A percentile compares a stretch with the other conserved stretches of the same genome.
Conservation (phyloP, 1,140 invertebrate genomes). For the Leptinotarsa lineolata region DNA sequence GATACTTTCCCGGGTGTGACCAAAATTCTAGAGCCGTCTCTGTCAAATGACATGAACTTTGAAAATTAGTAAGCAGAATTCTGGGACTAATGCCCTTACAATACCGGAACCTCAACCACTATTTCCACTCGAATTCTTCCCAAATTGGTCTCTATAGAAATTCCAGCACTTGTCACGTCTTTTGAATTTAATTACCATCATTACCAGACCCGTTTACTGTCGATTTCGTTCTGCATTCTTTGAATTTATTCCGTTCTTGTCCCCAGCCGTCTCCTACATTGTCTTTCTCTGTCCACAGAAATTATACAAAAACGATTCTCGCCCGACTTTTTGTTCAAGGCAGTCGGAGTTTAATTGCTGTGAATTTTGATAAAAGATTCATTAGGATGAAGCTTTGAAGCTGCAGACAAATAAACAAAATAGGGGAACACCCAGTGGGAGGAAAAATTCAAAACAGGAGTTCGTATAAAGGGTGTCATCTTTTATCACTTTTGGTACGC, state of each 20-base stretch:
- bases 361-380: conserved; percentile 24
- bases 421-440: neutral
- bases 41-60: neutral
- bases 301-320: conserved; percentile 17
- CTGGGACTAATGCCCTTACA: neutral
- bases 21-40: neutral
- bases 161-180: conserved; percentile 21
- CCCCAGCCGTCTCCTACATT: conserved; percentile 7
- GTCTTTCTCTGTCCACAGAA: conserved; percentile 16
- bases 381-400: neutral
- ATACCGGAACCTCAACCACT: conserved; percentile 1
- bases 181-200: conserved; percentile 26
- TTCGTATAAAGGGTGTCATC: no score
- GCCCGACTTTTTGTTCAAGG: neutral
- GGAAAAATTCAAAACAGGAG: no score
- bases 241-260: conserved; percentile 18
- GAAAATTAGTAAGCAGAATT: neutral
- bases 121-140: conserved; percentile 7
- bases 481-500: no score
- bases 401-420: neutral
- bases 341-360: conserved; percentile 15
- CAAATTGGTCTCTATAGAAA: conserved; percentile 17
- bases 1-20: neutral
- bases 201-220: conserved; percentile 12
- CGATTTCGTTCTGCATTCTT: conserved; percentile 23